Evolutionary conservation across 2,888 invertebrate genomes (phyloP), one percentile per base, ranked within the genome.

Genomic region (Pyrochroa serraticornis): DNA sequence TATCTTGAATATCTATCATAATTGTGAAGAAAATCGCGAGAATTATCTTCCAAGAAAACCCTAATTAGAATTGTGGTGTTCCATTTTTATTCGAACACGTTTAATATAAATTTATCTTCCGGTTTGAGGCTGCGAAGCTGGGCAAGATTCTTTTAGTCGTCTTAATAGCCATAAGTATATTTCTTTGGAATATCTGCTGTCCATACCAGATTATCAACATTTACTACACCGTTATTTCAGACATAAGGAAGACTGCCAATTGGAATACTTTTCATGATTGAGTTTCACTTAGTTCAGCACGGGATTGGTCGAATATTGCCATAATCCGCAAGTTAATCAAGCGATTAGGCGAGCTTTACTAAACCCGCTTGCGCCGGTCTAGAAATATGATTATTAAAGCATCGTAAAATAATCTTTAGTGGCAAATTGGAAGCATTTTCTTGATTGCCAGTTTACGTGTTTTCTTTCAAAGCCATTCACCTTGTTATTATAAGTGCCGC

Each of bases 91-190:
- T 22, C 22, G 22, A 5, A 5, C 48, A 48, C 48, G 48, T 48
- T 8, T 12, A 30, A 41, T 34, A 49, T 49, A 30, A 41, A 49
- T 34, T 30, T 42, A 49, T 49, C 49, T 49, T 49, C 49, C 49
- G 49, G 41, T 49, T 10, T 14, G 43, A 36, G 36, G 9, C 22
- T 13, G 42, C 13, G 43, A 42, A 42, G 12, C 22, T 12, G 42
- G 42, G 34, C 22, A 37, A 43, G 43, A 50, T 50, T 50, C 50
- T 43, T 49, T 50, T 36, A 50, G 42, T 50, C 42, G 43, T 35
- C 36, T 37, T 31, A 51, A 35, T 49, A 33, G 13, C 44, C 39
- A 52, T 43, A 51, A 51, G 51, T 43, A 41, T 55, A 43, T 32
- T 48, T 43, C 43, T 32, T 41, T 13, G 41, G 39, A 34, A 46